Evolutionary conservation across 2,888 invertebrate genomes (phyloP).

Genomic region (Ichneumoninae sp.): DNA sequence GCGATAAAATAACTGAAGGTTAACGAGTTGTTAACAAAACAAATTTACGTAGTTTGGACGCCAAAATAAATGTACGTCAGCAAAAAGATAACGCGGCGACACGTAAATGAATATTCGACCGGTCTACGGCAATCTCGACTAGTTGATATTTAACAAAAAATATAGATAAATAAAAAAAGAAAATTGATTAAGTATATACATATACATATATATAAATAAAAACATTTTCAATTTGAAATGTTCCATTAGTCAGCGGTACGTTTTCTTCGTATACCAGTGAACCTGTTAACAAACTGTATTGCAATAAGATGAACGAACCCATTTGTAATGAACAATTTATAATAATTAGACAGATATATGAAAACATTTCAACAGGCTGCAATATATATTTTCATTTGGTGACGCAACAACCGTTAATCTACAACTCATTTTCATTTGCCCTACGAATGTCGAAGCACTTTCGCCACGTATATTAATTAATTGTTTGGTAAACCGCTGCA

Average conservation of each 20-base stretch:
- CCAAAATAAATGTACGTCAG: background rate
- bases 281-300: background rate
- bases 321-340: background rate
- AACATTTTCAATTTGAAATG: background rate
- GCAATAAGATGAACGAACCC: background rate
- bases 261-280: background rate
- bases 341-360: background rate
- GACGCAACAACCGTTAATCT: background rate
- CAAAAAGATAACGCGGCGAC: background rate
- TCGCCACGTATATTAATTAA: conserved; percentile 32
- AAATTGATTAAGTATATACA: background rate
- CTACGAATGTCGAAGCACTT: conserved; percentile 10
- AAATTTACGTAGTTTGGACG: background rate
- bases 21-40: background rate
- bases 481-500: conserved; percentile 34
- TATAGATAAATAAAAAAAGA: background rate
- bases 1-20: background rate
- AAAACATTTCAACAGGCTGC: background rate
- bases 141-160: background rate
- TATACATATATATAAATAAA: background rate
- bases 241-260: background rate
- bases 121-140: background rate
- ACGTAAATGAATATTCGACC: background rate
- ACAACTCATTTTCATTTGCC: background rate
- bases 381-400: background rate